Evolutionary conservation across 2,888 invertebrate genomes (phyloP).

Genomic region (Hoplodrina ambigua): DNA sequence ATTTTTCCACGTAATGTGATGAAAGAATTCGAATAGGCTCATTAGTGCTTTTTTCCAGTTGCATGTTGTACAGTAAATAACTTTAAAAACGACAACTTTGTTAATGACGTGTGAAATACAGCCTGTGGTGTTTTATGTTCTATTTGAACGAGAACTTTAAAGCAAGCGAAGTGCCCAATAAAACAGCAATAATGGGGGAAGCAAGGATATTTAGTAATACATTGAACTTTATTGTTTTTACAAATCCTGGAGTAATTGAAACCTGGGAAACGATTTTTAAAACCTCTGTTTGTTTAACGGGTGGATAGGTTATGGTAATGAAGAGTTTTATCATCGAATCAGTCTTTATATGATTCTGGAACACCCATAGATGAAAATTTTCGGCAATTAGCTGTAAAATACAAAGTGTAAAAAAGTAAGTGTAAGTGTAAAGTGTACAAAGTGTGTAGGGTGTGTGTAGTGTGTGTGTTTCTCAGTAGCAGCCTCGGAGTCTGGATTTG

Average conservation of each 20-base stretch:
- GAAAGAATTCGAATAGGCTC: slow-evolving; percentile 69
- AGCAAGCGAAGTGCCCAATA: slow-evolving; percentile 42
- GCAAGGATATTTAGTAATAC: slow-evolving; percentile 35
- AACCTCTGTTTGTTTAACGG: not conserved
- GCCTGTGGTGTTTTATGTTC: slow-evolving; percentile 67
- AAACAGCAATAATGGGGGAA: slow-evolving; percentile 44
- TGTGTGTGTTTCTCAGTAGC: too few relatives aligned
- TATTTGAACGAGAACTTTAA: slow-evolving; percentile 52
- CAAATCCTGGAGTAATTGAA: slow-evolving; percentile 17
- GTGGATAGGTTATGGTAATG: too few relatives aligned
- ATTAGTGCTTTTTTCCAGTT: slow-evolving; percentile 65
- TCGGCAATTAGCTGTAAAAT: too few relatives aligned
- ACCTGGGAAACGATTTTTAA: not conserved
- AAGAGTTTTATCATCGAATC: too few relatives aligned
- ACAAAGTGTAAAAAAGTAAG: too few relatives aligned
- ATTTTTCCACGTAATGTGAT: slow-evolving; percentile 73
- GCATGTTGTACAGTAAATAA: slow-evolving; percentile 73
- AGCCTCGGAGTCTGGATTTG: too few relatives aligned
- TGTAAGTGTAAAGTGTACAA: too few relatives aligned
- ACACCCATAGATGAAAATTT: too few relatives aligned
- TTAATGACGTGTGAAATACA: slow-evolving; percentile 71
- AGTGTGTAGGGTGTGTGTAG: too few relatives aligned
- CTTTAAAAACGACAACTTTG: slow-evolving; percentile 67
- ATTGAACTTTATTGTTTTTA: slow-evolving; percentile 34
- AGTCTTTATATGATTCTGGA: too few relatives aligned